Base-by-base conservation (phyloP, 1,140 invertebrate genomes). In the Nephila pilipes region DNA sequence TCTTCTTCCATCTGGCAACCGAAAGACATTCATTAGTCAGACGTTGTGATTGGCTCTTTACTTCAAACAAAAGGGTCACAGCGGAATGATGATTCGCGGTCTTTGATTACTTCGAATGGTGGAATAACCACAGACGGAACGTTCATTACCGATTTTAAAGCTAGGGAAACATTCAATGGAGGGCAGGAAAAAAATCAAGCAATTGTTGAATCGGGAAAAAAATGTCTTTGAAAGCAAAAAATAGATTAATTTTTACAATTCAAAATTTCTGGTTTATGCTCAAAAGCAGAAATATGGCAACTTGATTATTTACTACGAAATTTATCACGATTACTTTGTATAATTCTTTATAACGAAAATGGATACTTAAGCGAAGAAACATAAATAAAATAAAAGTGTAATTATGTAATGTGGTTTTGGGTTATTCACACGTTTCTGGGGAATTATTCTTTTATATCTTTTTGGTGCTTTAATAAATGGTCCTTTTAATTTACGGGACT, bases 11-110 rank as follows among this genome's bases (percentile, higher is more conserved):
- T 91, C 89, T 83, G 80, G 75, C 89, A 83, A 81, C 89, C 25
- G 89, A 29, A 91, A 83, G 89, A 91, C 89, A 91, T 91, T 91
- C 89, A 91, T 91, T 91, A 91, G 89, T 65, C 36, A 55, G 32
- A 60, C 79, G 75, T n/a, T 65, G 32, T 83, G 89, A 90, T 90
- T 90, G 89, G 89, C 32, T 83, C 79, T 81, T 81, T 81, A 83
- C 79, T 91, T 54, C 87, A 79, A 89, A 89, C 87, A 89, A 89
- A 89, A 79, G 65, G 36, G 14, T 46, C n/a, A 16, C 22, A 46
- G 32, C 2, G 85, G 10, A 85, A 46, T 38, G 60, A 79, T 32
- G 29, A 32, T 38, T 57, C 58, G 14, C 54, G 83, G 58, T 60
- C 80, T 81, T 54, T 81, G 80, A 81, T 81, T 81, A 38, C 18